phyloP scores from a whole-genome alignment of 2,797 vertebrate species.

The Aythya fuligula region DNA sequence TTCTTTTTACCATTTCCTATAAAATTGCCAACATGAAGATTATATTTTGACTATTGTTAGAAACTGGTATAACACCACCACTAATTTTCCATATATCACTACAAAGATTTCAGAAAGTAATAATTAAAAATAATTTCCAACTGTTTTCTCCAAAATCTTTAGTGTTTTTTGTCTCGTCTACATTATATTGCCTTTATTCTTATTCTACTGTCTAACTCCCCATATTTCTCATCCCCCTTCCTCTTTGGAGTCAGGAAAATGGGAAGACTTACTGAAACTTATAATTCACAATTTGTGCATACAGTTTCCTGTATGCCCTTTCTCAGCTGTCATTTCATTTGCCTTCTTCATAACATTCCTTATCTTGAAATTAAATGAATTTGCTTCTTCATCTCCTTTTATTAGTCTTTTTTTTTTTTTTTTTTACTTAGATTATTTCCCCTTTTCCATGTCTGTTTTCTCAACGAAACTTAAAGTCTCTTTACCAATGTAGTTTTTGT shows the following conservation, averaged over 20 bases:
- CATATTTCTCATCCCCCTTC: not conserved
- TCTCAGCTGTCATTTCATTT: constrained; percentile 29
- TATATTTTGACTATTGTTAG: not conserved
- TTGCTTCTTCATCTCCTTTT: constrained; percentile 12
- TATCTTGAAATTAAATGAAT: constrained; percentile 45
- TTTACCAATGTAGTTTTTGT: not conserved
- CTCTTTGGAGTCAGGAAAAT: constrained; percentile 19
- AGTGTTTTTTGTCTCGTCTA: not conserved
- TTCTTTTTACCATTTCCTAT: not conserved
- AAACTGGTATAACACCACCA: not conserved
- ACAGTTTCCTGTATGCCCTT: not conserved
- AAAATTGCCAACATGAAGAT: not conserved
- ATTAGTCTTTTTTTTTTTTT: not conserved
- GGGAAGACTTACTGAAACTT: constrained; percentile 11
- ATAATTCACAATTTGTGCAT: constrained; percentile 16
- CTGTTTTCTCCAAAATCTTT: not conserved
- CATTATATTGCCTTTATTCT: not conserved
- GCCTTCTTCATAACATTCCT: not conserved
- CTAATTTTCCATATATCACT: not conserved
- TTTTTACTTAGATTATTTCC: constrained; percentile 6
- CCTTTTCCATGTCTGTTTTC: not conserved
- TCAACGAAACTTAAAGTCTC: not conserved
- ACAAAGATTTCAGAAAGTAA: not conserved
- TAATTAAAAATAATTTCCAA: not conserved
- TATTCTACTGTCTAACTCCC: not conserved